Percentiles rank a stretch among this genome's conserved stretches.
Evolutionary conservation across 2,113 vertebrate genomes (phyloP).

Genomic region (Machaerirhynchus nigripectus): DNA sequence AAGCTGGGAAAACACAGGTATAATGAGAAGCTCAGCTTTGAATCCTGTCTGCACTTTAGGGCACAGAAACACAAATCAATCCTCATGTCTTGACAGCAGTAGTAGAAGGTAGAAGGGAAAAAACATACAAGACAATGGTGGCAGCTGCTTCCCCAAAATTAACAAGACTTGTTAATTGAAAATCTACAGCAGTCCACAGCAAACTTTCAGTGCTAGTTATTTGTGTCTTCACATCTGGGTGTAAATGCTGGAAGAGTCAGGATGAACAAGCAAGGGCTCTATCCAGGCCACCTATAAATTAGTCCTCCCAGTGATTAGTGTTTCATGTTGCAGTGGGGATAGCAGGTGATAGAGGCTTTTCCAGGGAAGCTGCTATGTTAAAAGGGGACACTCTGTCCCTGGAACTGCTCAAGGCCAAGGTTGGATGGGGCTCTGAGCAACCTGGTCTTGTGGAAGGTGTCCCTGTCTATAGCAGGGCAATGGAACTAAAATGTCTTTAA

Average conservation of each 20-base stretch:
- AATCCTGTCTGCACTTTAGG: background rate
- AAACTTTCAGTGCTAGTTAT: background rate
- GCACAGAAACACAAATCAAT: background rate
- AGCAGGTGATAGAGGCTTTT: background rate
- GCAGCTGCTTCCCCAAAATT: background rate
- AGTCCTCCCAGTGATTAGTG: background rate
- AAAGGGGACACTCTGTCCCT: background rate
- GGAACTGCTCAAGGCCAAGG: background rate
- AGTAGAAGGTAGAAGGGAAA: background rate
- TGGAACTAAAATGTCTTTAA: background rate
- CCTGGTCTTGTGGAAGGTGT: background rate
- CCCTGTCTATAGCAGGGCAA: background rate
- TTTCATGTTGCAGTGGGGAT: background rate
- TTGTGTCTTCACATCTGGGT: background rate
- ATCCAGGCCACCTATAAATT: background rate
- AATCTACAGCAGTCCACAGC: background rate
- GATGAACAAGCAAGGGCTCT: background rate
- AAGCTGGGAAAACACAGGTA: background rate
- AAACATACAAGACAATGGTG: background rate
- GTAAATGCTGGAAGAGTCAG: background rate
- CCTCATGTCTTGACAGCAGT: background rate
- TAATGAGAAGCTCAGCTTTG: background rate
- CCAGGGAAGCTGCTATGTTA: background rate
- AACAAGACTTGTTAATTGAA: background rate
- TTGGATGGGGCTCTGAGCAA: background rate